Percentiles rank a stretch among this genome's conserved stretches.
phyloP scores from a whole-genome alignment of 2,797 vertebrate species.

The Pagetopsis macropterus region DNA sequence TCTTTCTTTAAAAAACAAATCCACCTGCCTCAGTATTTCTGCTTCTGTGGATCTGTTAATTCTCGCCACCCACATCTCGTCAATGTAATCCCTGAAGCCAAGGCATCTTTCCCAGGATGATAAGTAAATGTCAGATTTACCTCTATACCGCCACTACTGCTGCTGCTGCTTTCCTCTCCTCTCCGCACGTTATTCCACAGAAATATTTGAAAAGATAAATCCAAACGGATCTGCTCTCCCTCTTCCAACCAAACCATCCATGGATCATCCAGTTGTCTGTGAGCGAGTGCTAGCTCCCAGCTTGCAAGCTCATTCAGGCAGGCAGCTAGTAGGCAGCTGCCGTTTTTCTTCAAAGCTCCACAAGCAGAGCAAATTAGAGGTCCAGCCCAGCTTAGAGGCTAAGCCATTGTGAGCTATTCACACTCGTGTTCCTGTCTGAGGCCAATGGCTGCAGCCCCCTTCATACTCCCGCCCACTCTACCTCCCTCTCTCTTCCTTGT shows the following conservation, averaged over 20 bases:
- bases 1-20: constrained; percentile 21
- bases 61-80: constrained; percentile 70
- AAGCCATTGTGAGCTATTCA: constrained; percentile 88
- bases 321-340: constrained; percentile 86
- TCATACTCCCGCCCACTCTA: constrained; percentile 81
- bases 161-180: constrained; percentile 34
- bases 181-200: constrained; percentile 64
- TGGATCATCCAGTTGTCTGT: constrained; percentile 84
- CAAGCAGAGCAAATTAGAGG: constrained; percentile 87
- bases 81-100: constrained; percentile 76
- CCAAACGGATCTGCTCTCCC: constrained; percentile 58
- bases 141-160: constrained; percentile 54
- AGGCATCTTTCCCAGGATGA: constrained; percentile 70
- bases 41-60: constrained; percentile 59
- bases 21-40: constrained; percentile 66
- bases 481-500: constrained; percentile 36
- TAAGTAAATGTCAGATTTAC: constrained; percentile 79
- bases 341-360: constrained; percentile 88
- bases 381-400: constrained; percentile 85
- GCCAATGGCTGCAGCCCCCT: constrained; percentile 79
- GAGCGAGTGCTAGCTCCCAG: constrained; percentile 77
- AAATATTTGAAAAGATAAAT: constrained; percentile 69
- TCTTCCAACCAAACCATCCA: constrained; percentile 60
- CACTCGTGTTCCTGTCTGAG: constrained; percentile 81
- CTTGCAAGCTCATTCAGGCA: constrained; percentile 70